These are phyloP conservation scores for Callocephalon fimbriatum DNA, from an alignment of 2,113 vertebrate genomes.

Conservation along the genomic window DNA sequence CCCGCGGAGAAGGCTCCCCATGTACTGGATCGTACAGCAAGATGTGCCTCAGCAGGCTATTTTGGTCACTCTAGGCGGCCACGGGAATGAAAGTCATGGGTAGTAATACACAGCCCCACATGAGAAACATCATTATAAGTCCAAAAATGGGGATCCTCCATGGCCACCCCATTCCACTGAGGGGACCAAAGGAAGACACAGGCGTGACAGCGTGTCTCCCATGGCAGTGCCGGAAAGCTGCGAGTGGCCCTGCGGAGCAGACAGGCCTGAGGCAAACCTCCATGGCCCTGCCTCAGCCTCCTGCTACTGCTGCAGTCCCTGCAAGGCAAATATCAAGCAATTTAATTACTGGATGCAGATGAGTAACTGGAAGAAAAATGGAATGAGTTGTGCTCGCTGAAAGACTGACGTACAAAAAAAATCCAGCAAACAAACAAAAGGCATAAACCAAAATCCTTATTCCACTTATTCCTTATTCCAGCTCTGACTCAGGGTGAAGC, in stretches of 20 bases:
- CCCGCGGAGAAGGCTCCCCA: too few relatives aligned
- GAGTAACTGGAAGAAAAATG: background rate
- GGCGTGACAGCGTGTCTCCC: rapidly evolving
- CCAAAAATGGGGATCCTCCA: background rate
- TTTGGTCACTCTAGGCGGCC: background rate
- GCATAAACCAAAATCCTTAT: background rate
- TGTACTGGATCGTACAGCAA: too few relatives aligned
- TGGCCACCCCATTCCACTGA: rapidly evolving
- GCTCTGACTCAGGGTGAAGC: rapidly evolving
- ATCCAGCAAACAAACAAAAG: background rate
- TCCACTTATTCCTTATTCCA: background rate
- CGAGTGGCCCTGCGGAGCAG: background rate
- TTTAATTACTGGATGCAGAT: slow-evolving; percentile 17
- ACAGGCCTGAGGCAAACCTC: background rate
- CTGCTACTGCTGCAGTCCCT: background rate
- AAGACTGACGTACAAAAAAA: background rate
- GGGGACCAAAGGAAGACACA: background rate
- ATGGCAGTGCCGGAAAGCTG: background rate
- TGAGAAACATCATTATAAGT: rapidly evolving
- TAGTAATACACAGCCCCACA: background rate
- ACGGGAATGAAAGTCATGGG: rapidly evolving
- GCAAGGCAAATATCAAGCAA: background rate
- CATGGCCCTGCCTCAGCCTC: background rate
- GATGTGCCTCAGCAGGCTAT: rapidly evolving
- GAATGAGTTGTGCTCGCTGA: background rate